These are phyloP conservation scores for Ganaspis sp. DNA, from an alignment of 1,140 invertebrate genomes.

Conservation along the genomic window DNA sequence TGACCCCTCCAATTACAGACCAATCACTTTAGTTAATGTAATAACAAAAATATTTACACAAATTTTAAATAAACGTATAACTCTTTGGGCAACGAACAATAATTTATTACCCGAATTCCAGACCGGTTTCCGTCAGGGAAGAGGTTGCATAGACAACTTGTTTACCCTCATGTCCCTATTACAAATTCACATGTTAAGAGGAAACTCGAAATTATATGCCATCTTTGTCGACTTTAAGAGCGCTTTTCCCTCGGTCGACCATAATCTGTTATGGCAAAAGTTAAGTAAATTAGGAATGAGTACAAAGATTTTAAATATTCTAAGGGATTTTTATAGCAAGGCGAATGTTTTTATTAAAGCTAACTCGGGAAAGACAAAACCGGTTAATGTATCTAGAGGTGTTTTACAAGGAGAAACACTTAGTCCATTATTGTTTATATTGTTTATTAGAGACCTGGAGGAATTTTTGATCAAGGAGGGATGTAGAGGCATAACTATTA, in stretches of 20 bases:
- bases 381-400: constrained; percentile 32
- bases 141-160: constrained; percentile 53
- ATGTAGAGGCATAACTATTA: constrained; percentile 39
- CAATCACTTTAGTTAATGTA: constrained; percentile 44
- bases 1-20: constrained; percentile 49
- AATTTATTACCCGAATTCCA: constrained; percentile 51
- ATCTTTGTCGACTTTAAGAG: constrained; percentile 41
- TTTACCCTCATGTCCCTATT: constrained; percentile 47
- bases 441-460: constrained; percentile 47
- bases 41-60: constrained; percentile 46
- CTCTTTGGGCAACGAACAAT: constrained; percentile 44
- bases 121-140: constrained; percentile 29
- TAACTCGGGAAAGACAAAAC: not conserved
- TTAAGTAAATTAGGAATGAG: not conserved
- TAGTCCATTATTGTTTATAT: constrained; percentile 45
- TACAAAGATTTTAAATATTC: constrained; percentile 8
- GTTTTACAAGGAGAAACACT: constrained; percentile 49
- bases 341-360: constrained; percentile 30
- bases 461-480: constrained; percentile 32
- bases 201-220: constrained; percentile 16
- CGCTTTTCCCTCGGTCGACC: constrained; percentile 36
- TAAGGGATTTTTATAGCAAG: constrained; percentile 15
- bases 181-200: constrained; percentile 37
- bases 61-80: constrained; percentile 41
- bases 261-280: constrained; percentile 36